Base-by-base conservation (phyloP, 2,113 vertebrate genomes). In the Pogona vitticeps region DNA sequence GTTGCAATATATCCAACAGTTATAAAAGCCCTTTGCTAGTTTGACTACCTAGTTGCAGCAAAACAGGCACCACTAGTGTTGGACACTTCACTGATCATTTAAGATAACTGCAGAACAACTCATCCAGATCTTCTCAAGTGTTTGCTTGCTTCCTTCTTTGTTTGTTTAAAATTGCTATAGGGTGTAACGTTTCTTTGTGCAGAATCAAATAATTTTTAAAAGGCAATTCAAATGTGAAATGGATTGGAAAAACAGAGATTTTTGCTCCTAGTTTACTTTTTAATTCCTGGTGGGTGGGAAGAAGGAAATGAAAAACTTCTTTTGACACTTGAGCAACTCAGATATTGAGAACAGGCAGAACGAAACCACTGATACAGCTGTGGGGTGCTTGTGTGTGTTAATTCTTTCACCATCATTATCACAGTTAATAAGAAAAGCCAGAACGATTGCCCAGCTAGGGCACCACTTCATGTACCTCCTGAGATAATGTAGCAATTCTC, bases 401-500 rank as follows among this genome's bases (percentile, higher is more conserved):
- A 92, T 92, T 93, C 93, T 94, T 92, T 91, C 73, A 33, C 91
- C 84, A 90, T 94, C 91, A 94, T 94, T 94, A 94, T 86, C 81
- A 85, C 33, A 0, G 90, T 89, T 94, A 93, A 95, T 94, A 93
- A 86, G 91, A 92, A 89, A 91, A 86, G 93, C 83, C n/a, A 87
- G 84, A 73, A 84, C 91, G 83, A 90, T 76, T 92, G 70, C 90
- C 85, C 89, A 90, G 58, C 87, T 92, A 85, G 93, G 88, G 76
- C 84, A 65, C 76, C 38, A 76, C 56, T 93, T 92, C 90, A 91
- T 90, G 87, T 93, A 89, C 86, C 73, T 61, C 83, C 80, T 90
- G 90, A 93, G 93, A 94, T 92, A 94, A 95, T 92, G 90, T 83
- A 93, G 91, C 94, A 94, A 96, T 95, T 95, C 95, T 91, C 84